These are phyloP conservation scores for Ahaetulla prasina DNA, from an alignment of 2,113 vertebrate species.

Conservation along the genomic window DNA sequence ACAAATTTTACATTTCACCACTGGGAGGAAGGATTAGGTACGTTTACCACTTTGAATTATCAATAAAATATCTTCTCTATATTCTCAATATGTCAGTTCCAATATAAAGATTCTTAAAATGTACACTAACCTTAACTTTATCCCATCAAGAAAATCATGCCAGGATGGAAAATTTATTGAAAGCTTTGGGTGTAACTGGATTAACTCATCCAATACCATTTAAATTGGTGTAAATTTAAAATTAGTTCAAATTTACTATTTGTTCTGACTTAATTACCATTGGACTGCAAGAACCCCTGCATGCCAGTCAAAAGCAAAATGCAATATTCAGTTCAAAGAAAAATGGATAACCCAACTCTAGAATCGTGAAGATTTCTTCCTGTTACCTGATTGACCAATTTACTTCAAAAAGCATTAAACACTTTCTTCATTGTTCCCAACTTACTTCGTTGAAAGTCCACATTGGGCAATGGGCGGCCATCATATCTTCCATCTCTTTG, in stretches of 20 bases:
- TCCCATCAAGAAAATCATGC: not conserved
- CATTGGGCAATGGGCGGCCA: conserved; percentile 56
- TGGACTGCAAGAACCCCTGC: not conserved
- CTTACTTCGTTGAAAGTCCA: conserved; percentile 81
- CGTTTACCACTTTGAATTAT: not conserved
- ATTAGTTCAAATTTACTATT: not conserved
- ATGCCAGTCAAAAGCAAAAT: not conserved
- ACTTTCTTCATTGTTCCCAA: rapidly evolving
- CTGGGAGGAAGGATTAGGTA: too few species aligned
- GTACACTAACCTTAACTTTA: not conserved
- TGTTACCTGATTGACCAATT: not conserved
- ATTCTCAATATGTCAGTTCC: not conserved
- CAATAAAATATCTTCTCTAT: not conserved
- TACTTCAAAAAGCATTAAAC: not conserved
- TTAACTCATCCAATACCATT: not conserved
- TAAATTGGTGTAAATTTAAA: not conserved
- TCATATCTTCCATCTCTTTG: conserved; percentile 72
- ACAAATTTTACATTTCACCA: too few species aligned
- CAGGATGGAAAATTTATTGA: not conserved
- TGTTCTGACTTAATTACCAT: not conserved
- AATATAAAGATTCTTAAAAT: not conserved
- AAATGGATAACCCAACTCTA: not conserved
- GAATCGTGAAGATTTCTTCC: not conserved
- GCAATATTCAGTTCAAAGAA: not conserved
- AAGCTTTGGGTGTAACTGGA: not conserved